These are phyloP conservation scores for Prunella strophiata DNA, from an alignment of 2,797 vertebrate species.

Conservation along the genomic window DNA sequence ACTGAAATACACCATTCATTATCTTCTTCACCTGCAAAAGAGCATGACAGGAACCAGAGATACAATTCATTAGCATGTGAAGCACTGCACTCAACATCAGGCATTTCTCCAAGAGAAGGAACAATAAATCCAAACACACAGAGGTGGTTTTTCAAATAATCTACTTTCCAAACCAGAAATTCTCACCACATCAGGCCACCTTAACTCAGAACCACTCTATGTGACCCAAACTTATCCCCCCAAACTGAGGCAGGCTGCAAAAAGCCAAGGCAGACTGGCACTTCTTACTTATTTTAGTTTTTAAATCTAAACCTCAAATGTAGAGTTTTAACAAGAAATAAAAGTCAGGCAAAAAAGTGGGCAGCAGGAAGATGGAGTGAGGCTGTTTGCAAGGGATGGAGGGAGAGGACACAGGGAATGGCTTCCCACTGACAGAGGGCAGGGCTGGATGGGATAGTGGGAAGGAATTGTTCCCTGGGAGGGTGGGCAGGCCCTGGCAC, in stretches of 20 bases:
- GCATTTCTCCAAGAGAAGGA: background rate
- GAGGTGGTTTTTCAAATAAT: background rate
- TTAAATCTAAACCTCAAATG: background rate
- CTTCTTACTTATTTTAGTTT: background rate
- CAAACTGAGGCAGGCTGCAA: background rate
- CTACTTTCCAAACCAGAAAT: background rate
- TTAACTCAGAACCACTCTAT: background rate
- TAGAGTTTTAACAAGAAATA: background rate
- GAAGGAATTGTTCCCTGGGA: background rate
- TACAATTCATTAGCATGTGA: rapidly evolving
- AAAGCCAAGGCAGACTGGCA: background rate
- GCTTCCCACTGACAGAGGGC: background rate
- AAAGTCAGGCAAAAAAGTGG: background rate
- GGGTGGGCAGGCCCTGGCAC: background rate
- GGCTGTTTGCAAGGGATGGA: background rate
- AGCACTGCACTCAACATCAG: background rate
- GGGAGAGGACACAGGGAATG: background rate
- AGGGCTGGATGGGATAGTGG: background rate
- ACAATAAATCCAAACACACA: background rate
- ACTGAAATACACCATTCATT: constrained; percentile 96
- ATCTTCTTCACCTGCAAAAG: constrained; percentile 90
- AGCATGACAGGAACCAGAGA: background rate
- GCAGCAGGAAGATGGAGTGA: background rate
- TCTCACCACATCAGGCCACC: rapidly evolving
- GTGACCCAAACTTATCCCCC: background rate